A percentile compares a stretch with the other conserved stretches of the same genome.
phyloP scores from a whole-genome alignment of 2,888 invertebrate genomes.

The Mythimna vitellina region DNA sequence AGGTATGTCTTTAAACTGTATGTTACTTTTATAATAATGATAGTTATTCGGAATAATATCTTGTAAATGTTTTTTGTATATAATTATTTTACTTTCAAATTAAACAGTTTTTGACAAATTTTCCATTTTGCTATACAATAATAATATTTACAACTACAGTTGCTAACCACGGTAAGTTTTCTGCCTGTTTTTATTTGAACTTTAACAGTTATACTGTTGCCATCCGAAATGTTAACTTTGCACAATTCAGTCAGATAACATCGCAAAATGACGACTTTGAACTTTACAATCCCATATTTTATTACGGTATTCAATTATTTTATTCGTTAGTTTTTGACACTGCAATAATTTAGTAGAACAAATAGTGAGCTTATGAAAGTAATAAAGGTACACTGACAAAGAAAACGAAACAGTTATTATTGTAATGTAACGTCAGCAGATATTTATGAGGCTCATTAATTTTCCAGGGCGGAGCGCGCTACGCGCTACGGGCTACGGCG shows the following conservation, averaged over 20 bases:
- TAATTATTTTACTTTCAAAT: too few species aligned
- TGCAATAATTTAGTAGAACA: not conserved
- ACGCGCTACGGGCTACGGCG: constrained; percentile 61
- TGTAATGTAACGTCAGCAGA: constrained; percentile 45
- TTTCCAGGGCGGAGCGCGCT: constrained; percentile 60
- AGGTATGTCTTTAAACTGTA: constrained; percentile 1
- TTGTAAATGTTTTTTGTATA: not conserved
- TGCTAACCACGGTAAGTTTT: not conserved
- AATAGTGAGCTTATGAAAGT: constrained; percentile 7
- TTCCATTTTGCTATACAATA: too few species aligned
- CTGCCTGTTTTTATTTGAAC: not conserved
- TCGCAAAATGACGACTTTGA: constrained; percentile 26
- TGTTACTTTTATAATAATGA: not conserved
- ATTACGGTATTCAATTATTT: constrained; percentile 16
- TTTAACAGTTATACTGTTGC: not conserved
- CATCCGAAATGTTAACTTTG: not conserved
- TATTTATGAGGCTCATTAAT: constrained; percentile 52
- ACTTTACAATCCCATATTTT: constrained; percentile 26
- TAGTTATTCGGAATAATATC: not conserved
- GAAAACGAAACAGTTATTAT: constrained; percentile 33
- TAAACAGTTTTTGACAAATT: too few species aligned
- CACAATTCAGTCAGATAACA: constrained; percentile 23
- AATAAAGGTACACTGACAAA: constrained; percentile 15
- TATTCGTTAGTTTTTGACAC: constrained; percentile 15
- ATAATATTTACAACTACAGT: not conserved